Conservation (phyloP, 2,113 vertebrate species). For the Colossoma macropomum region DNA sequence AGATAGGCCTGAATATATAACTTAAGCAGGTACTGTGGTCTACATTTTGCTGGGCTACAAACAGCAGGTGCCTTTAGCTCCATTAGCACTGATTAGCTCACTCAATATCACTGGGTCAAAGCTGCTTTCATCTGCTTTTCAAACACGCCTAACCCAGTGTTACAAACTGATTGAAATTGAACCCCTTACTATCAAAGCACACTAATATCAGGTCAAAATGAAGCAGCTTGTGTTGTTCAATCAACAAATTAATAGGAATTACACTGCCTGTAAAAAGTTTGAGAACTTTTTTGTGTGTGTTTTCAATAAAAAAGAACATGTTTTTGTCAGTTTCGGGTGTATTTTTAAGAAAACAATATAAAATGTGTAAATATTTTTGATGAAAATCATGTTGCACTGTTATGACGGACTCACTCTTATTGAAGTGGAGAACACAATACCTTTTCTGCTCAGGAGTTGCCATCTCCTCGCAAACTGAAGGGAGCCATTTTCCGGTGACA, state of each 20-base stretch:
- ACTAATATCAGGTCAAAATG: not conserved
- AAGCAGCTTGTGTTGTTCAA: constrained; percentile 2
- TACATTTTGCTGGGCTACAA: not conserved
- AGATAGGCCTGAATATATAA: not conserved
- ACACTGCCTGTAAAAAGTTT: not conserved
- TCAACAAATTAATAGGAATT: not conserved
- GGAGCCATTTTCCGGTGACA: too few relatives aligned
- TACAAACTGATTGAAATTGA: not conserved
- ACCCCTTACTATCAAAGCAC: not conserved
- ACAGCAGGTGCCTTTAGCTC: constrained; percentile 3
- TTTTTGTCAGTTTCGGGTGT: too few relatives aligned
- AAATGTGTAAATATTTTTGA: too few relatives aligned
- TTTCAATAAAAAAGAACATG: too few relatives aligned
- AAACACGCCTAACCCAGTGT: not conserved
- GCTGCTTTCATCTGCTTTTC: not conserved
- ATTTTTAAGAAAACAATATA: too few relatives aligned
- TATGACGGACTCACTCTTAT: too few relatives aligned
- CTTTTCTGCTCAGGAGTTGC: too few relatives aligned
- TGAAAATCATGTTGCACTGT: too few relatives aligned
- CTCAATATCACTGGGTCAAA: constrained; percentile 14
- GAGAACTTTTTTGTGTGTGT: not conserved
- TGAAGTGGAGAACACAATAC: too few relatives aligned
- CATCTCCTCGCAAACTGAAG: too few relatives aligned
- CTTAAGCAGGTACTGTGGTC: not conserved
- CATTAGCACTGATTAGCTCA: constrained; percentile 21